phyloP scores from a whole-genome alignment of 2,113 vertebrate species.

The Dolichotis patagonum region DNA sequence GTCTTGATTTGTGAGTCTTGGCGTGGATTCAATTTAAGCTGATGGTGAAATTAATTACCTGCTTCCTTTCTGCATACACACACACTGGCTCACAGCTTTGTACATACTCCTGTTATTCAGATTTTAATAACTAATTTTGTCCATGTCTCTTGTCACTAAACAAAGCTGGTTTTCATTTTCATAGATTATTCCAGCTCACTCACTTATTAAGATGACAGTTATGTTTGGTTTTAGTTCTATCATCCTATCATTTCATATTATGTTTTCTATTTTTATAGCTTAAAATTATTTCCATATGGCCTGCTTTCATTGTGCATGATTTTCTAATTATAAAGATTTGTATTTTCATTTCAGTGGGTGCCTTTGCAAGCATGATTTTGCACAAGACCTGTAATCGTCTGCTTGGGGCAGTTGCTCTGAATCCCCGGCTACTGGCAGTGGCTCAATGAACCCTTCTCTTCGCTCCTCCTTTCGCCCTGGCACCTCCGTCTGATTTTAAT shows the following conservation, averaged over 20 bases:
- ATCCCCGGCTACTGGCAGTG: neutral
- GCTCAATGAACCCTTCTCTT: neutral
- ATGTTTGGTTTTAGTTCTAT: neutral
- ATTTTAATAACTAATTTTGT: neutral
- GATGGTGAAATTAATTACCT: neutral
- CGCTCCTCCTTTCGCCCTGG: neutral
- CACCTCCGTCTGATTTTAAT: neutral
- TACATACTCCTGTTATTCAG: neutral
- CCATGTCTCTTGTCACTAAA: neutral
- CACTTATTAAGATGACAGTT: neutral
- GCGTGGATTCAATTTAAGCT: neutral
- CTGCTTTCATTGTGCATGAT: neutral
- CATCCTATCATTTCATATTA: neutral
- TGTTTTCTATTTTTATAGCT: conserved; percentile 36
- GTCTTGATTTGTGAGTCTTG: neutral
- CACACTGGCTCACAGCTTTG: neutral
- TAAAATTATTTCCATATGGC: neutral
- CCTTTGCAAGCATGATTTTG: neutral
- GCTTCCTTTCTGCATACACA: neutral
- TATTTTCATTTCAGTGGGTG: neutral
- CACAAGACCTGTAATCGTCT: neutral
- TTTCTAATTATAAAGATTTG: neutral
- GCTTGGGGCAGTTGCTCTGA: neutral
- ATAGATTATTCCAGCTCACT: neutral
- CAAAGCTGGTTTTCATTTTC: neutral